These are phyloP conservation scores for Cyprinodon tularosa DNA, from an alignment of 2,113 vertebrate genomes.

Conservation along the genomic window DNA sequence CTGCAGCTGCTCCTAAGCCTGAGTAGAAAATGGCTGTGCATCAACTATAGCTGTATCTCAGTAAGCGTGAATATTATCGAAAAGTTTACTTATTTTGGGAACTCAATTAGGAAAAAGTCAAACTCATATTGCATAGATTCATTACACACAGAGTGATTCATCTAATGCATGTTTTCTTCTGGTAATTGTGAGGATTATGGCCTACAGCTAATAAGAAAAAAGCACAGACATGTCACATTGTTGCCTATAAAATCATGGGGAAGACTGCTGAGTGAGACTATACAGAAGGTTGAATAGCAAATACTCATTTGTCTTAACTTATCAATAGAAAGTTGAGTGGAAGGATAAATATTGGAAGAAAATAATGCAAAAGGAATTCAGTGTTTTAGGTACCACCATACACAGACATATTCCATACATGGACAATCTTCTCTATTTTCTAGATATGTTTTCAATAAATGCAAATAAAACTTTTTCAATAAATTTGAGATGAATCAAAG, in stretches of 20 bases:
- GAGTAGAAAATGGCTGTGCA: constrained; percentile 70
- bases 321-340: background rate
- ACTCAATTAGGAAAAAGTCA: background rate
- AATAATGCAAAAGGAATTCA: background rate
- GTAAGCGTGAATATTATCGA: background rate
- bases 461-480: background rate
- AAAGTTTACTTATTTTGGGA: background rate
- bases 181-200: background rate
- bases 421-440: background rate
- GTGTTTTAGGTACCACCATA: background rate
- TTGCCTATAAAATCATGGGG: background rate
- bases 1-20: constrained; percentile 73
- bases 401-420: background rate
- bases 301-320: background rate
- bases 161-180: background rate
- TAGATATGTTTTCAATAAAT: background rate
- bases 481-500: background rate
- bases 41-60: constrained; percentile 11
- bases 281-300: no score
- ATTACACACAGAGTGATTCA: no score
- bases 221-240: background rate
- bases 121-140: background rate
- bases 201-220: background rate
- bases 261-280: background rate
- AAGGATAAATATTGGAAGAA: background rate